Evolutionary conservation across 1,140 invertebrate genomes (phyloP), one percentile per base, ranked within the genome.

Genomic region (Coboldia fuscipes): DNA sequence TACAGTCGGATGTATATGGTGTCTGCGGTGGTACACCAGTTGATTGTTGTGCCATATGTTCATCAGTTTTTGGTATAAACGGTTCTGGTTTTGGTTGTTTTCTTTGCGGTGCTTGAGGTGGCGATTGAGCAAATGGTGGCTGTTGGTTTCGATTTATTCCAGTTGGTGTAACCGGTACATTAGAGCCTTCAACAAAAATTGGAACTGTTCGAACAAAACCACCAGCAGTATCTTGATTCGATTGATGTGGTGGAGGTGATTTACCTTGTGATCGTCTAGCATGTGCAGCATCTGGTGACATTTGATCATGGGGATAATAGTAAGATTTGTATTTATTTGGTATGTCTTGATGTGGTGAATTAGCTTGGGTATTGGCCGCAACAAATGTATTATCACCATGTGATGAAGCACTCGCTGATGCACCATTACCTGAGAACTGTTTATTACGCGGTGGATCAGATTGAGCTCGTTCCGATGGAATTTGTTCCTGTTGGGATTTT

Each of bases 131-230:
- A 37, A 40, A 4, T 36, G 46, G 24, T 7, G 43, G 33, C 22
- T 45, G 41, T 19, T 47, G 46, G 16, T 47, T 46, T 35, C 51
- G 45, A 14, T 39, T 47, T 35, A 58, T 53, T 12, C 62, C 54
- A 9, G 62, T 55, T 10, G 57, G 53, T 29, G 57, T 50, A 39
- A 43, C 42, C 28, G 56, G 56, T 23, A 57, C 52, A 39, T 51
- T 52, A 5, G 56, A 22, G 49, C 80, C 79, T 54, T 88, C 82
- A 0, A 86, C 77, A 41, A 81, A 79, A 26, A 88, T 88, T 3
- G 82, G 82, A 50, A 89, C 86, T 45, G 82, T 76, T 41, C 81
- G 64, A 12, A 85, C 72, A 35, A 40, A 49, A 30, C 37, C 44
- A 16, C 45, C 13, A 42, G 45, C 3, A 57, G 51, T 32, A 18